A percentile compares a stretch with the other conserved stretches of the same genome.
These are phyloP conservation scores for Loris lydekkerianus DNA, from an alignment of 2,797 vertebrate genomes.

Conservation along the genomic window DNA sequence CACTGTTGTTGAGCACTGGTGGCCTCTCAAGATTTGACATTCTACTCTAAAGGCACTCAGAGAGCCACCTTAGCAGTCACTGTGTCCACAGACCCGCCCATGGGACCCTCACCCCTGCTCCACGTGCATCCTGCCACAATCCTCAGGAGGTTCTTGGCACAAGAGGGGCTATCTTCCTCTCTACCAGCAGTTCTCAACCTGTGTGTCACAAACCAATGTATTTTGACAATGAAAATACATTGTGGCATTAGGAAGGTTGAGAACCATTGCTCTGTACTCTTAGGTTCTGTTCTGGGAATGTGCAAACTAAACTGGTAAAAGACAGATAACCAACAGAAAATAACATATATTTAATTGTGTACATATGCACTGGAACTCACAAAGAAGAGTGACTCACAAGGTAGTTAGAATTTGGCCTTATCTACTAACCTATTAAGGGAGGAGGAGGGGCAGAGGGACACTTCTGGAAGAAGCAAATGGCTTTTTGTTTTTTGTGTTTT, in stretches of 20 bases:
- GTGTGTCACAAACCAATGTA: no score
- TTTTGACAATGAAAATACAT: no score
- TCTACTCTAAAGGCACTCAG: background rate
- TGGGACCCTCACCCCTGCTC: background rate
- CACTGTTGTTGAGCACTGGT: background rate
- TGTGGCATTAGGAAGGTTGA: no score
- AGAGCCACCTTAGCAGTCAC: background rate
- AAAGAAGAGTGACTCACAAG: background rate
- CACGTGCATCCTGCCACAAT: background rate
- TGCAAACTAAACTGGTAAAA: slow-evolving; percentile 26
- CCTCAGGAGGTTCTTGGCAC: background rate
- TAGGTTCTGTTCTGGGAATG: background rate
- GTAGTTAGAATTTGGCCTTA: background rate
- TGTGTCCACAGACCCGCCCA: background rate
- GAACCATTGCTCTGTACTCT: background rate
- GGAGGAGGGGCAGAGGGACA: background rate
- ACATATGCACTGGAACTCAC: background rate
- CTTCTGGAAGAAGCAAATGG: background rate
- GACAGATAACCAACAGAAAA: background rate
- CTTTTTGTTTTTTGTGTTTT: no score
- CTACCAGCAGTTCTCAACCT: no score
- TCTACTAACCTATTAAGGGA: background rate
- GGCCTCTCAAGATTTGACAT: background rate
- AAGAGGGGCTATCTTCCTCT: background rate
- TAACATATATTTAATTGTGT: background rate